Evolutionary conservation across 2,888 invertebrate species (phyloP), one percentile per base, ranked within the genome.

Genomic region (Campoplex capitator): DNA sequence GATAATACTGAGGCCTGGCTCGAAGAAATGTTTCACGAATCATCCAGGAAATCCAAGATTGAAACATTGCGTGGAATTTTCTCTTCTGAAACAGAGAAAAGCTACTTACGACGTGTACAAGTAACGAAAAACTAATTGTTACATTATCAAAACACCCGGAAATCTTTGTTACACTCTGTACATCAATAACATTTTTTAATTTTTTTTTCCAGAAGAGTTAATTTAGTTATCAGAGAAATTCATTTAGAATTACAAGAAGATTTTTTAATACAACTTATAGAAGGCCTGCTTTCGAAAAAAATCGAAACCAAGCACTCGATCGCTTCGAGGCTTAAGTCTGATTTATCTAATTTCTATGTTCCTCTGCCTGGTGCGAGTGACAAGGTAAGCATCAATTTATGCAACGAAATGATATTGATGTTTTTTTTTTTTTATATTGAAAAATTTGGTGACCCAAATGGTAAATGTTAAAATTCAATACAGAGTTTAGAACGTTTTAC

Each of bases 1-100:
- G 0, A 96, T 96, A 62, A 96, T 97, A 13, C 91, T 97, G 18
- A 95, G 96, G 90, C 96, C 97, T 0, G 95, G 96, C 1, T 96
- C 97, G 1, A 90, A 93, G 76, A 92, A 92, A 73, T 90, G 89
- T 51, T 88, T 92, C 11, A 89, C 90, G 4, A 93, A 90, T 86
- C 88, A 89, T 45, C 87, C 88, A 2, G 92, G 92, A 35, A 91
- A 88, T 84, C 91, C 90, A 38, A 93, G 91, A 86, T 89, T 93
- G 67, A 93, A 92, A 73, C 93, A 93, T 65, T 92, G 91, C 56
- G 81, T 93, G 45, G 93, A 93, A 82, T 92, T 93, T 83, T 88
- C 90, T n/a, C 90, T 90, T 62, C 88, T 94, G 45, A 93, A 92
- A 79, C 93, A 94, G 74, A 89, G 84, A 45, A 94, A 94, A 83